These are phyloP conservation scores for Rhopalosiphum maidis DNA, from an alignment of 1,140 invertebrate species.

Conservation along the genomic window DNA sequence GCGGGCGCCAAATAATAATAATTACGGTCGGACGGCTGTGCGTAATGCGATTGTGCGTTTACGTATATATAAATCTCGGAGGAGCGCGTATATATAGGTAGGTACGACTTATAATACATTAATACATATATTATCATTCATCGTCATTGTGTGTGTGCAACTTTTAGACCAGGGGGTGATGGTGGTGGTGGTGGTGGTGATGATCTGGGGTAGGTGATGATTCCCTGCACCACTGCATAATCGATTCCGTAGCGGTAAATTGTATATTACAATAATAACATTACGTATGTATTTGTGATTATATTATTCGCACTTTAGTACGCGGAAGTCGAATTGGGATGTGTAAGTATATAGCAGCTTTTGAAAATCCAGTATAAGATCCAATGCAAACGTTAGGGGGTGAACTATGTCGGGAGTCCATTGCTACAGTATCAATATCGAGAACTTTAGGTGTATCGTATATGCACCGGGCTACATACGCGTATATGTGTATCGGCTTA, in stretches of 20 bases:
- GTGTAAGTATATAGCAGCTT: background rate
- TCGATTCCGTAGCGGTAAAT: background rate
- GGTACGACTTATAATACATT: background rate
- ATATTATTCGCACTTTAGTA: background rate
- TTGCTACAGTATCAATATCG: too few relatives aligned
- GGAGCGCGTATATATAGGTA: background rate
- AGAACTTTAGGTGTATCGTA: too few relatives aligned
- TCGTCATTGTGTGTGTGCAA: background rate
- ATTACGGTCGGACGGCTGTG: conserved; percentile 20
- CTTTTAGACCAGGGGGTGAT: background rate
- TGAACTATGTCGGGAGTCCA: background rate
- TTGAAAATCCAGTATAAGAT: background rate
- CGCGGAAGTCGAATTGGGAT: background rate
- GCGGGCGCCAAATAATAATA: background rate
- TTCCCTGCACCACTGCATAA: background rate
- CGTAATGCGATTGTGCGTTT: conserved; percentile 43
- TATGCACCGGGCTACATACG: too few relatives aligned
- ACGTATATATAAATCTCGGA: background rate
- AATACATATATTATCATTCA: background rate
- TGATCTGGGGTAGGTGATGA: background rate
- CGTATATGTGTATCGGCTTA: too few relatives aligned
- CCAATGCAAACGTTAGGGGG: background rate
- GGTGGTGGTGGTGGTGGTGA: background rate
- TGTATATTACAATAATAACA: background rate
- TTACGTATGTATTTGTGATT: background rate